phyloP scores from a whole-genome alignment of 1,140 invertebrate species.

The Lucilia cuprina region DNA sequence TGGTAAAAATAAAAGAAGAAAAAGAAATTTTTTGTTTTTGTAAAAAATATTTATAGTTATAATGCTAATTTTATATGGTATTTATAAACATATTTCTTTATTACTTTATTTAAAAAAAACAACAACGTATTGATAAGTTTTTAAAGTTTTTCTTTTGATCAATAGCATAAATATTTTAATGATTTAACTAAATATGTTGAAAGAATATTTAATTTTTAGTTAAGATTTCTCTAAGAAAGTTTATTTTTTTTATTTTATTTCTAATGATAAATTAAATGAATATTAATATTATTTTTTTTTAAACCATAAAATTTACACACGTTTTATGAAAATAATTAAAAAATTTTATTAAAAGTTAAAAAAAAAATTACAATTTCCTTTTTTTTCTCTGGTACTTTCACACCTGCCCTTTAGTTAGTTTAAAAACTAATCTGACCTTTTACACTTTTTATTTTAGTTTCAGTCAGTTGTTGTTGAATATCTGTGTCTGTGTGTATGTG shows the following conservation, averaged over 20 bases:
- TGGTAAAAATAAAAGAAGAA: background rate
- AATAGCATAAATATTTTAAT: background rate
- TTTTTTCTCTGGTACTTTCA: background rate
- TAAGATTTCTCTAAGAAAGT: background rate
- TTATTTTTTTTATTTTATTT: too few relatives aligned
- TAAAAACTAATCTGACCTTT: background rate
- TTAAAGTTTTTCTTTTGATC: background rate
- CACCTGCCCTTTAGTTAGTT: background rate
- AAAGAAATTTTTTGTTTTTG: background rate
- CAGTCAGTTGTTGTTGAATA: too few relatives aligned
- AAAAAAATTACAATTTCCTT: background rate
- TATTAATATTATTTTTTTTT: background rate
- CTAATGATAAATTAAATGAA: background rate
- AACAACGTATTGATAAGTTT: background rate
- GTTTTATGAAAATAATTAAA: background rate
- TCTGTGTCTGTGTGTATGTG: too few relatives aligned
- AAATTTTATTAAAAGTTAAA: background rate
- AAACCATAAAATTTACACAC: background rate
- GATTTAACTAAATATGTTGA: background rate
- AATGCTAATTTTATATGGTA: background rate
- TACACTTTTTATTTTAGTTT: background rate
- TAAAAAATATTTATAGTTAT: background rate
- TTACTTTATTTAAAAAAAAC: background rate
- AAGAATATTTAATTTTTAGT: background rate
- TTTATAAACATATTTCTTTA: background rate